These are phyloP conservation scores for Willowsia nigromaculata DNA, from an alignment of 2,888 invertebrate species.

Conservation along the genomic window DNA sequence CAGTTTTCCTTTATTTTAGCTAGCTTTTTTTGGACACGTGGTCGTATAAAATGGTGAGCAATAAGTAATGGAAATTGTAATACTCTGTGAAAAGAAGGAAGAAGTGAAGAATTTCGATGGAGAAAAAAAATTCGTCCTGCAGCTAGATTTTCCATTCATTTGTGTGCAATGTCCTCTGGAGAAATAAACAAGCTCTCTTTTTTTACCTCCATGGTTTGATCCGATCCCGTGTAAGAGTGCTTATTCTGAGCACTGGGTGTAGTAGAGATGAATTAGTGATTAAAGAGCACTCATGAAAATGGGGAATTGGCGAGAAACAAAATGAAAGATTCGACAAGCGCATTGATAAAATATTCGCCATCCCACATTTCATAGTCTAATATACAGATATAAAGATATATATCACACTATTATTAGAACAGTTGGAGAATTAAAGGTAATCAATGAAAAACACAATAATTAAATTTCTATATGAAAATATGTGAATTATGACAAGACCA, in stretches of 20 bases:
- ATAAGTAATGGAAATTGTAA: slow-evolving; percentile 1
- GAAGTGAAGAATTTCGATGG: background rate
- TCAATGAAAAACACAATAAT: background rate
- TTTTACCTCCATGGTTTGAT: background rate
- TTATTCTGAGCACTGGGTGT: background rate
- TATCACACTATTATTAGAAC: background rate
- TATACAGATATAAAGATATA: background rate
- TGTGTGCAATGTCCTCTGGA: background rate
- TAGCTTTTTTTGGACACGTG: background rate
- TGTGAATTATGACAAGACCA: background rate
- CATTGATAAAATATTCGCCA: background rate
- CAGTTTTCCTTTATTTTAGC: background rate
- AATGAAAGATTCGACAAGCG: background rate
- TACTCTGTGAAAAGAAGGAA: background rate
- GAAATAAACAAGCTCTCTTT: background rate
- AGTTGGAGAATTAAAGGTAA: background rate
- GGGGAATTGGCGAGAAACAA: background rate
- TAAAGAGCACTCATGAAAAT: slow-evolving; percentile 19
- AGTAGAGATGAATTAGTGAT: background rate
- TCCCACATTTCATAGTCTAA: background rate
- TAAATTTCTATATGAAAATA: background rate
- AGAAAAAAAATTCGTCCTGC: background rate
- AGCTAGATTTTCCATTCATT: background rate
- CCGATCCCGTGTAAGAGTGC: background rate
- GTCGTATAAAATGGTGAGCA: background rate